These are phyloP conservation scores for Clarias macrocephalus DNA, from an alignment of 2,113 vertebrate genomes.

Conservation along the genomic window DNA sequence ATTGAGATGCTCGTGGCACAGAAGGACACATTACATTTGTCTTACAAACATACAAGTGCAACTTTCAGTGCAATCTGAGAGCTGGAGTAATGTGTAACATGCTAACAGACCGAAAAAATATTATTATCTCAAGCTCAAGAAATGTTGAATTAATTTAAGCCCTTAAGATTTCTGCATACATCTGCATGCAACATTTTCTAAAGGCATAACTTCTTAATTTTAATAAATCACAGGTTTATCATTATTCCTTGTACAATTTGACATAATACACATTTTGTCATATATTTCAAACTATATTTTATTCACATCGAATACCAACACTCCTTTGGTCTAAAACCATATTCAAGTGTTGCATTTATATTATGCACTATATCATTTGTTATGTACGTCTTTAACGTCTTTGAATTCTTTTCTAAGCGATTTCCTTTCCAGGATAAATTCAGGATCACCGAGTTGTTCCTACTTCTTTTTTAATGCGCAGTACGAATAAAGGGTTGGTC, in stretches of 20 bases:
- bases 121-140: too few species aligned
- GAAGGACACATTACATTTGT: neutral
- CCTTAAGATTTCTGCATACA: too few species aligned
- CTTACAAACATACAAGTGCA: neutral
- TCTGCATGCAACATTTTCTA: too few species aligned
- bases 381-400: neutral
- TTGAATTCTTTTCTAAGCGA: neutral
- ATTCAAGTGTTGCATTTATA: neutral
- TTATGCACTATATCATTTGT: neutral
- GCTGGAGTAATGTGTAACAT: too few species aligned
- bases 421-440: neutral
- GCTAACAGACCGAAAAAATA: too few species aligned
- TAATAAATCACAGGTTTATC: neutral
- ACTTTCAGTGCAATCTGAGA: too few species aligned
- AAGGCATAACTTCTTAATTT: neutral
- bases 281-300: neutral
- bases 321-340: too few species aligned
- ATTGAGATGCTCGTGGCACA: neutral
- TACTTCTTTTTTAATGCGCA: neutral
- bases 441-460: neutral
- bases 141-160: too few species aligned
- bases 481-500: slow-evolving; percentile 7
- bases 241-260: neutral
- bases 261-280: neutral
- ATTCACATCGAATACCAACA: neutral